phyloP scores from a whole-genome alignment of 2,113 vertebrate genomes.

The Lamprotornis superbus region DNA sequence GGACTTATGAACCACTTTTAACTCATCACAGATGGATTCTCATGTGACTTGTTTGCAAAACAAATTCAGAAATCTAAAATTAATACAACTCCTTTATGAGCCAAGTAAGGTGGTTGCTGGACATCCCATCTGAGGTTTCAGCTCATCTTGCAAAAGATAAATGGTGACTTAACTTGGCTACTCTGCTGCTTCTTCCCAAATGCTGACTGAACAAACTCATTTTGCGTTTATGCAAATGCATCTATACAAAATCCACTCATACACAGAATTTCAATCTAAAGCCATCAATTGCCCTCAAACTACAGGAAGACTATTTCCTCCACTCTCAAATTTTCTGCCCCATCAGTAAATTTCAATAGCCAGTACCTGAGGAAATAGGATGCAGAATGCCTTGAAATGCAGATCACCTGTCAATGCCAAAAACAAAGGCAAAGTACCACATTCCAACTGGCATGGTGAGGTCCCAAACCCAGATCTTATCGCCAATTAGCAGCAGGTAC shows the following conservation, averaged over 20 bases:
- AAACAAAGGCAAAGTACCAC: not conserved
- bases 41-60: not conserved
- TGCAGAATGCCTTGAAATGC: not conserved
- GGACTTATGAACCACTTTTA: not conserved
- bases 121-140: not conserved
- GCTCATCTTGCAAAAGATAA: not conserved
- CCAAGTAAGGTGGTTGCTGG: not conserved
- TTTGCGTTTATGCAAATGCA: not conserved
- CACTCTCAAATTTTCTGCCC: not conserved
- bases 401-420: not conserved
- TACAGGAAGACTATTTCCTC: not conserved
- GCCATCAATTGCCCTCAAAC: not conserved
- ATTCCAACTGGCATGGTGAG: rapidly evolving
- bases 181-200: not conserved
- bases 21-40: not conserved
- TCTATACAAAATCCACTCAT: not conserved
- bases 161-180: not conserved
- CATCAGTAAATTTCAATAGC: not conserved
- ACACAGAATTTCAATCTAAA: not conserved
- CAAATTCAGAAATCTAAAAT: not conserved
- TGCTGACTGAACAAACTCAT: not conserved
- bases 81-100: not conserved
- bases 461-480: not conserved
- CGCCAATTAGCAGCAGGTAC: not conserved
- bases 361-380: not conserved